Conservation (phyloP, 92 coral and sea anemone species). For the Epizoanthus stellaris region DNA sequence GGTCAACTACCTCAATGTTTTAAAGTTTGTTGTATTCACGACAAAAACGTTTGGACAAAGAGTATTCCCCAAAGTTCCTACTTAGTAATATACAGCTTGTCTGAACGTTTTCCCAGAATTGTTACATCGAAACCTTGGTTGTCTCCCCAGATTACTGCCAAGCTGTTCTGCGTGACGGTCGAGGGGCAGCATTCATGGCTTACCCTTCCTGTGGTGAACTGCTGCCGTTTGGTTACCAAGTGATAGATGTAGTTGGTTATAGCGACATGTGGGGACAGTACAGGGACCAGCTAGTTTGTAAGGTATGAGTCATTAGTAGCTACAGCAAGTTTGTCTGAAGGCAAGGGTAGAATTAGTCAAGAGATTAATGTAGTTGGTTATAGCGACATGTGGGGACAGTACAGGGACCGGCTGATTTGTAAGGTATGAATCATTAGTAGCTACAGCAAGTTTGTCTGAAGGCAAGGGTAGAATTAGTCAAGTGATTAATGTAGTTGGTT, state of each 20-base stretch:
- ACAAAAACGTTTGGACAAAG: background rate
- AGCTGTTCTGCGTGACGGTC: constrained; percentile 85
- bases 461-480: background rate
- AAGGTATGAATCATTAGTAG: constrained; percentile 57
- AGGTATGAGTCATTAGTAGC: constrained; percentile 54
- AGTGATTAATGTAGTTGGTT: constrained; percentile 64
- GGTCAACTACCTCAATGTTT: no score
- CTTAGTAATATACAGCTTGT: background rate
- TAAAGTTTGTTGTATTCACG: no score
- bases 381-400: constrained; percentile 98
- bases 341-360: background rate
- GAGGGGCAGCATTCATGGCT: constrained; percentile 93
- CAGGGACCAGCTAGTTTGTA: constrained; percentile 82
- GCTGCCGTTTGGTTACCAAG: constrained; percentile 91
- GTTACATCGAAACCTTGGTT: background rate
- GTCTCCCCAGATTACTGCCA: constrained; percentile 74
- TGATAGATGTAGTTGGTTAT: constrained; percentile 82
- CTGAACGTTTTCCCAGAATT: background rate
- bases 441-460: background rate
- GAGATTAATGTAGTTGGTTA: constrained; percentile 68
- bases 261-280: constrained; percentile 98
- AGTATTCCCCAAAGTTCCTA: background rate
- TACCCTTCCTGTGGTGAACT: constrained; percentile 93
- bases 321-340: background rate
- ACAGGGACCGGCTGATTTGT: constrained; percentile 84